phyloP scores from a whole-genome alignment of 1,140 invertebrate genomes.

The Trichomalopsis sarcophagae region DNA sequence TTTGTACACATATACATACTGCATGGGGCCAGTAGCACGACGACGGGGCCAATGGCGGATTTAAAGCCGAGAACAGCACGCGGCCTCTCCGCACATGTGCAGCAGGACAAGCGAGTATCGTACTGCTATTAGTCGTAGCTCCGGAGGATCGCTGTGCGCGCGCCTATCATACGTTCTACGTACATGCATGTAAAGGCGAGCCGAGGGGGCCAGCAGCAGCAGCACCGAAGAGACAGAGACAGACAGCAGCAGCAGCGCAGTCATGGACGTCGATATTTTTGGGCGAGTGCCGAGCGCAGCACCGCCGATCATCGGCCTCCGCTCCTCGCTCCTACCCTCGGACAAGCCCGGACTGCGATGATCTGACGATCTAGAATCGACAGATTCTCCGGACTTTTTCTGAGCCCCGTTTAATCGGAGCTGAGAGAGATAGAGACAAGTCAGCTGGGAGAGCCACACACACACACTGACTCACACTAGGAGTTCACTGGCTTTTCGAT shows the following conservation, averaged over 20 bases:
- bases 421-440: neutral
- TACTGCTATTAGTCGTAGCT: neutral
- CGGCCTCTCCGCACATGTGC: slow-evolving; percentile 16
- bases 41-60: slow-evolving; percentile 33
- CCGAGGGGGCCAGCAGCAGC: slow-evolving; percentile 38
- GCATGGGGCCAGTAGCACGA: neutral
- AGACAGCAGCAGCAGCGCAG: slow-evolving; percentile 58
- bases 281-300: slow-evolving; percentile 62
- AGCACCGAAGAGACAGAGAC: slow-evolving; percentile 20
- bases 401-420: no score
- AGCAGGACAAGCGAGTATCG: neutral
- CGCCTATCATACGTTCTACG: slow-evolving; percentile 25
- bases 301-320: slow-evolving; percentile 45
- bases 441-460: slow-evolving; percentile 34
- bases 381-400: neutral
- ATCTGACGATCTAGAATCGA: neutral
- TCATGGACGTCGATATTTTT: slow-evolving; percentile 73
- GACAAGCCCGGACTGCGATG: slow-evolving; percentile 12
- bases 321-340: slow-evolving; percentile 57
- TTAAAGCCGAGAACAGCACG: slow-evolving; percentile 7
- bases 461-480: neutral
- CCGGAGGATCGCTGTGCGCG: neutral
- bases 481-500: neutral
- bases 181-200: slow-evolving; percentile 10
- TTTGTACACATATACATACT: neutral